Percentiles rank a stretch among this genome's conserved stretches.
Evolutionary conservation across 53 echinoderm and acorn worm species (phyloP).

Genomic region (Zoroaster sp.): DNA sequence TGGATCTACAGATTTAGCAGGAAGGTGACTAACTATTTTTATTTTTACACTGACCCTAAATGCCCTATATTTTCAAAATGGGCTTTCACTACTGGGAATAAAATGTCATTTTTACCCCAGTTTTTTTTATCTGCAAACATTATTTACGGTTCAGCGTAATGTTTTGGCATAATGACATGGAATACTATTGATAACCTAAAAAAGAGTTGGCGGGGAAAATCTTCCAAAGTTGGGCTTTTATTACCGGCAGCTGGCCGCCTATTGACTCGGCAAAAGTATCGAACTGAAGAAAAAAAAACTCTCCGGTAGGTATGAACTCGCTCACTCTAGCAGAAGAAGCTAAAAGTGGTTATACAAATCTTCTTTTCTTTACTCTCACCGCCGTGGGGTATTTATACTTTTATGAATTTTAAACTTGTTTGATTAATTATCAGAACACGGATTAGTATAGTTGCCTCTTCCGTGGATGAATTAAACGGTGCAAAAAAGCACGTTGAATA

Average conservation of each 20-base stretch:
- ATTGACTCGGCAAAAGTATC: background rate
- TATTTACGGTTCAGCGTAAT: too few relatives aligned
- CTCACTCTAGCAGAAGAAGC: constrained; percentile 16
- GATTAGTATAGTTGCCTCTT: background rate
- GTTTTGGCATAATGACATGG: too few relatives aligned
- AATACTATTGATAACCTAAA: too few relatives aligned
- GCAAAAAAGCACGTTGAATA: too few relatives aligned
- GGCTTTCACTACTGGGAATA: too few relatives aligned
- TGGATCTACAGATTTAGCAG: background rate
- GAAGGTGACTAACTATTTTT: background rate
- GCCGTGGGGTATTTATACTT: background rate
- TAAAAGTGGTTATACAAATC: background rate
- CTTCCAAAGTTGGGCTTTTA: background rate
- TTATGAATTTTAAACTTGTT: too few relatives aligned
- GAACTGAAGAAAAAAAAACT: background rate
- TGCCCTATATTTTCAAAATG: too few relatives aligned
- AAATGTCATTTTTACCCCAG: too few relatives aligned
- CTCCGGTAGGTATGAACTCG: background rate
- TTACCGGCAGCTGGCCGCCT: background rate
- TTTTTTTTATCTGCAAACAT: too few relatives aligned
- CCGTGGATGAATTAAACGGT: background rate
- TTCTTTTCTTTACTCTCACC: background rate
- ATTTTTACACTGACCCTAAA: too few relatives aligned
- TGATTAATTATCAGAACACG: background rate
- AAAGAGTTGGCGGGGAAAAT: background rate